Base-by-base conservation (phyloP, 2,888 invertebrate genomes). In the Ephialtes manifestator region DNA sequence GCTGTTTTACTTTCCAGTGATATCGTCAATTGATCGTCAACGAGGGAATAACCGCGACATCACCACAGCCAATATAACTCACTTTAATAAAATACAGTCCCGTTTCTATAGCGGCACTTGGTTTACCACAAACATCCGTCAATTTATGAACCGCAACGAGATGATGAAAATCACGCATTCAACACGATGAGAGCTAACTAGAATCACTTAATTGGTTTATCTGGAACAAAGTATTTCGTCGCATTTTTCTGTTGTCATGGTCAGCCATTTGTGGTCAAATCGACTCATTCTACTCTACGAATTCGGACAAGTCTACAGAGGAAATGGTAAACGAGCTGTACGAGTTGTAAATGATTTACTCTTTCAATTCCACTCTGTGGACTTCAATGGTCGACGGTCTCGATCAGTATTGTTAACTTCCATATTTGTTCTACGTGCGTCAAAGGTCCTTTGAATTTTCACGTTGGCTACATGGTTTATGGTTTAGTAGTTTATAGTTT, bases 131-230 rank as follows among this genome's bases (percentile, higher is more conserved):
- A 65, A 35, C 63, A 24, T 20, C 15, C 53, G 35, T 53, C 48
- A 35, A 53, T 65, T 20, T 39, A 51, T 39, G 20, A 76, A 39
- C 76, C 76, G 48, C 76, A 76, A 20, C 51, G 51, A 53, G 65
- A 8, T 11, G 51, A 65, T 53, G 35, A 76, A 74, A 76, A 65
- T 63, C 18, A 35, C 63, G 31, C 24, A 63, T 63, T 20, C 51
- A 39, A 75, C 20, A 53, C 35, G 48, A 18, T 24, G 35, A 8
- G 20, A 20, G 8, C 48, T 15, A 11, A 75, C 31, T 15, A 31
- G 2, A 10, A 18, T 8, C 31, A 48, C 20, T 20, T 20, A 18
- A 24, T 24, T 55, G 46, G 39, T 65, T n/a, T n/a, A 20, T 35
- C 31, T 5, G 11, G 7, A 8, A 10, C 4, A 10, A 13, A 20